Evolutionary conservation across 2,888 invertebrate species (phyloP).

Genomic region (Cryptus viduatorius): DNA sequence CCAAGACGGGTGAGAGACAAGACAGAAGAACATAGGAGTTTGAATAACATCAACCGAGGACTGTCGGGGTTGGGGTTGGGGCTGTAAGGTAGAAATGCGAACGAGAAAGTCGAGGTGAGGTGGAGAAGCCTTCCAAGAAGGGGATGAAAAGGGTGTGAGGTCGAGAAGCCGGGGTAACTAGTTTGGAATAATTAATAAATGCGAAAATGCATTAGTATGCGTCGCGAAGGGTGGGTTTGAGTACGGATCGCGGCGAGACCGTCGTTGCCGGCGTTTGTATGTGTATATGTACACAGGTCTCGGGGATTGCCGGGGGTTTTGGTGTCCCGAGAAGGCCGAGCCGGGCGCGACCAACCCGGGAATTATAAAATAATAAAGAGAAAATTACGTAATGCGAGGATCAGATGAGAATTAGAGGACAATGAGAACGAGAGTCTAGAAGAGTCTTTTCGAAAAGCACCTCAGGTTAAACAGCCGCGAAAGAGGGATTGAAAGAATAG

Average conservation of each 20-base stretch:
- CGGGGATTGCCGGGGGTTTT: constrained; percentile 37
- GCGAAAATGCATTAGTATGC: constrained; percentile 82
- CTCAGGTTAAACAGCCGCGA: constrained; percentile 72
- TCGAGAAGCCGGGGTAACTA: constrained; percentile 76
- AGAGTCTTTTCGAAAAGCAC: constrained; percentile 54
- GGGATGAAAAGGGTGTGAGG: constrained; percentile 66
- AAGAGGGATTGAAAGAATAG: constrained; percentile 65
- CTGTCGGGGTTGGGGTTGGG: neutral
- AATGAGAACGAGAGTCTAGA: constrained; percentile 74
- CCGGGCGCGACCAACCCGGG: constrained; percentile 69
- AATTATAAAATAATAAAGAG: constrained; percentile 84
- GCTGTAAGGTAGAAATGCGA: constrained; percentile 34
- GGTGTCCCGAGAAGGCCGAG: constrained; percentile 55
- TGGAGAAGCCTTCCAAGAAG: constrained; percentile 31
- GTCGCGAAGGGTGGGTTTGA: constrained; percentile 75
- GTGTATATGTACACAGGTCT: constrained; percentile 39
- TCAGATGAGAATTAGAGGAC: constrained; percentile 82
- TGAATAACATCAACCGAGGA: constrained; percentile 39
- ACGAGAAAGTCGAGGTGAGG: constrained; percentile 26
- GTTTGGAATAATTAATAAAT: constrained; percentile 81
- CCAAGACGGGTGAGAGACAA: constrained; percentile 45
- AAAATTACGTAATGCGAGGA: constrained; percentile 83
- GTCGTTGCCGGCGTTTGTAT: constrained; percentile 33
- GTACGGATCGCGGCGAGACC: constrained; percentile 66
- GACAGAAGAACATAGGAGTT: constrained; percentile 35